Evolutionary conservation across 2,113 vertebrate species (phyloP), one percentile per base, ranked within the genome.

Genomic region (Numenius arquata): DNA sequence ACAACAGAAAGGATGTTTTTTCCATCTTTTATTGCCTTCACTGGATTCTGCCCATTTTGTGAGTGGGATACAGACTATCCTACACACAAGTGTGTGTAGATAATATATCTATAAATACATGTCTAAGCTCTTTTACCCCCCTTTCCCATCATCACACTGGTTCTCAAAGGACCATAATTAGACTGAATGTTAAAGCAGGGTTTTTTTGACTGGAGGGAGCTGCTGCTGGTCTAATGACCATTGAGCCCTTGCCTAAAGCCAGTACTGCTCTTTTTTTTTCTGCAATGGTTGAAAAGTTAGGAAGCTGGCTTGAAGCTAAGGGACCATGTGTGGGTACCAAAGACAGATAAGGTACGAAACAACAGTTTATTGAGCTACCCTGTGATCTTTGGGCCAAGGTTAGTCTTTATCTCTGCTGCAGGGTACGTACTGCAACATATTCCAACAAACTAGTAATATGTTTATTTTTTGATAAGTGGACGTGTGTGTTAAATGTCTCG

Each of bases 391-490:
- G 43, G 58, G 25, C 80, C 77, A 89, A 53, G 40, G 52, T 89
- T 76, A 91, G 50, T 22, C 77, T 89, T 94, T 82, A 89, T 95
- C 55, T 94, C 41, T 88, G 84, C 15, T 79, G 19, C 45, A n/a
- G 40, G 29, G 17, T 32, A 58, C 1, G 2, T 75, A 58, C 43
- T 85, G 61, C 80, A 81, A 45, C 12, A 3, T 74, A 66, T 79
- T 88, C 85, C 53, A 81, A 53, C 43, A 47, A 85, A 68, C 8
- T 43, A 62, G 71, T 88, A 76, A 85, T 88, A 12, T 85, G 40
- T 94, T 95, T 95, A 65, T 48, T 85, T 95, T 93, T 87, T 90
- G 89, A 87, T 96, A 96, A 93, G 58, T 38, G 53, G 13, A 47
- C 68, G 36, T 5, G 2, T 73, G 36, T 77, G 88, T 78, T 78